Evolutionary conservation across 2,888 invertebrate genomes (phyloP).

Genomic region (Nymphalis urticae): DNA sequence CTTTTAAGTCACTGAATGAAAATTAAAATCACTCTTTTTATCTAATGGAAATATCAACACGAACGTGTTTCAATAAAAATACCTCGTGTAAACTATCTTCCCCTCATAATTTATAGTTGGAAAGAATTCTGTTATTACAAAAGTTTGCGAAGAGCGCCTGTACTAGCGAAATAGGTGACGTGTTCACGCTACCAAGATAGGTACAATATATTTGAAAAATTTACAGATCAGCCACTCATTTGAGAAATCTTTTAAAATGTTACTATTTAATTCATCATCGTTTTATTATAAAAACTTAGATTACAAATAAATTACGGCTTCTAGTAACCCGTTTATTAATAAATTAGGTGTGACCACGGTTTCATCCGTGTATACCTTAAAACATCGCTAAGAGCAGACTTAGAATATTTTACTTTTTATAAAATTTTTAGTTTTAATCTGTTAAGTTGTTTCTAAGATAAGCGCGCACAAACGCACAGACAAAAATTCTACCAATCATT

Average conservation of each 20-base stretch:
- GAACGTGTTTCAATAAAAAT: conserved; percentile 36
- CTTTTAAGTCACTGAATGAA: neutral
- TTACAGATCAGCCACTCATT: neutral
- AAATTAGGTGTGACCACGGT: no score
- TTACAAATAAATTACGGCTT: neutral
- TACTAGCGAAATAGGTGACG: conserved; percentile 36
- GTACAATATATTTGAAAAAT: conserved; percentile 1
- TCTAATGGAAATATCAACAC: conserved; percentile 26
- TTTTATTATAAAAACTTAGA: neutral
- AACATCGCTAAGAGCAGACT: no score
- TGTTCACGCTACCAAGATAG: conserved; percentile 20
- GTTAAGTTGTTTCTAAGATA: no score
- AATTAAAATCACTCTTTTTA: neutral
- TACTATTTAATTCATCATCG: neutral
- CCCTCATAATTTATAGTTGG: conserved; percentile 43
- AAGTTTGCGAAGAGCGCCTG: conserved; percentile 39
- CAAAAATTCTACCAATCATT: no score
- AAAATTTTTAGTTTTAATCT: no score
- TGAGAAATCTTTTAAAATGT: neutral
- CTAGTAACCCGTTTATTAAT: no score
- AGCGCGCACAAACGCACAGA: no score
- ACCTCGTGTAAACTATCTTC: conserved; percentile 40
- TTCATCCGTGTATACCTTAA: no score
- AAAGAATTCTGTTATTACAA: conserved; percentile 45
- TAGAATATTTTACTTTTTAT: no score